A percentile compares a stretch with the other conserved stretches of the same genome.
These are phyloP conservation scores for Tokudaia muenninki DNA, from an alignment of 2,797 vertebrate genomes.

Conservation along the genomic window DNA sequence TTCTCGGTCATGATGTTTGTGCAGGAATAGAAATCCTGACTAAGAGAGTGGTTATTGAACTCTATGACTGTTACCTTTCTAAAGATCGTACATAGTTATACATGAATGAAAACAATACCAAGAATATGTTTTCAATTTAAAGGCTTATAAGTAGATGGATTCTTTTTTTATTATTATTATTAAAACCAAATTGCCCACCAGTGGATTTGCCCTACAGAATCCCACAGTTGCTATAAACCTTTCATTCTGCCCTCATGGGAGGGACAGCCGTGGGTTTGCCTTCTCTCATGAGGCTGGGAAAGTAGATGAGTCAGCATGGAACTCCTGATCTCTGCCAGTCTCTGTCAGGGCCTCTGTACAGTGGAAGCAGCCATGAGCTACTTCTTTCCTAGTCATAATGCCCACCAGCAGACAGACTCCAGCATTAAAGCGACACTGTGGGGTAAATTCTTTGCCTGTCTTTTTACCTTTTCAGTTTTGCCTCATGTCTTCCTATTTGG, in stretches of 20 bases:
- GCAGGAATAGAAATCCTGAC: too few species aligned
- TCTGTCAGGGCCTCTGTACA: neutral
- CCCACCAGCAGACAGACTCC: neutral
- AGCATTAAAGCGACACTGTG: neutral
- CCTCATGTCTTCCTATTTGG: neutral
- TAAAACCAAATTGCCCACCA: neutral
- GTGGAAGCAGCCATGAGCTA: rapidly evolving
- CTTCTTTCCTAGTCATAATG: neutral
- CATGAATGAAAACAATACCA: neutral
- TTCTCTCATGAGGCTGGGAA: rapidly evolving
- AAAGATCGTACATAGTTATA: neutral
- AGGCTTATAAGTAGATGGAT: neutral
- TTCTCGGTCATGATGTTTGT: too few species aligned
- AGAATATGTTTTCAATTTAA: neutral
- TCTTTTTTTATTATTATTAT: neutral
- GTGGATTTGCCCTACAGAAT: neutral
- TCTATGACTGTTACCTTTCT: neutral
- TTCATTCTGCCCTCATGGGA: neutral
- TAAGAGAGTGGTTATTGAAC: neutral
- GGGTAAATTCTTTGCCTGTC: neutral
- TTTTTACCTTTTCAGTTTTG: neutral
- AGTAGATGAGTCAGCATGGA: neutral
- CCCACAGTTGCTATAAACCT: neutral
- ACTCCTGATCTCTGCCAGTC: neutral
- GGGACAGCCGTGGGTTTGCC: neutral